phyloP scores from a whole-genome alignment of 2,797 vertebrate genomes.

The Hylomyscus alleni region DNA sequence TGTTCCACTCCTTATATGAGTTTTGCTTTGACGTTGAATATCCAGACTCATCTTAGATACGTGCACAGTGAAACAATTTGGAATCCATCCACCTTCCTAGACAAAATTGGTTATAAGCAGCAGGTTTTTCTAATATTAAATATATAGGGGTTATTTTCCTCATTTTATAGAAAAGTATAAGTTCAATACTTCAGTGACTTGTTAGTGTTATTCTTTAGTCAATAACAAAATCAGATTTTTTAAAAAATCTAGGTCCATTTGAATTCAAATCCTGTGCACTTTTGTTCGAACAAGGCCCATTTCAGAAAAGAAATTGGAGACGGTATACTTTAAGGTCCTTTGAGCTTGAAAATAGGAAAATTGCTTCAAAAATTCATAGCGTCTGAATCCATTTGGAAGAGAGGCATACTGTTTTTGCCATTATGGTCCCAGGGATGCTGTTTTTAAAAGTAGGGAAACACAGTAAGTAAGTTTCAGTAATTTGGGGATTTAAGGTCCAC shows the following conservation, averaged over 20 bases:
- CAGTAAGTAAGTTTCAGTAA: constrained; percentile 47
- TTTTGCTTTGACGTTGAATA: background rate
- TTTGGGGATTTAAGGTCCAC: background rate
- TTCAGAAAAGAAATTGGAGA: constrained; percentile 59
- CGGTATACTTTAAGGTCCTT: constrained; percentile 17
- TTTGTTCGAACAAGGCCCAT: constrained; percentile 21
- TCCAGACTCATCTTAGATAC: background rate
- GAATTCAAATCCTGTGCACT: constrained; percentile 18
- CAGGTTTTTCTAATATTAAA: background rate
- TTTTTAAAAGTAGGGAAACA: constrained; percentile 48
- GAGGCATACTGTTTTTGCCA: background rate
- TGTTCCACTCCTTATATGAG: background rate
- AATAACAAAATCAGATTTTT: constrained; percentile 53
- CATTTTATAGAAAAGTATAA: constrained; percentile 61
- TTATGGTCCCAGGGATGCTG: constrained; percentile 29
- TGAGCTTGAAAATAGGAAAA: constrained; percentile 67
- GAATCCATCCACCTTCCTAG: background rate
- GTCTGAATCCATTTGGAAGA: constrained; percentile 55
- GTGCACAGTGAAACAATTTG: constrained; percentile 15
- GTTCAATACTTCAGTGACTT: background rate
- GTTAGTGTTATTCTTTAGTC: constrained; percentile 42
- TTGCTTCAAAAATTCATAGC: constrained; percentile 65
- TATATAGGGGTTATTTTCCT: constrained; percentile 11
- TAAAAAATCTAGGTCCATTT: constrained; percentile 31
- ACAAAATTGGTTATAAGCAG: constrained; percentile 40